Evolutionary conservation across 1,140 invertebrate species (phyloP), one percentile per base, ranked within the genome.

Genomic region (Samia ricini): DNA sequence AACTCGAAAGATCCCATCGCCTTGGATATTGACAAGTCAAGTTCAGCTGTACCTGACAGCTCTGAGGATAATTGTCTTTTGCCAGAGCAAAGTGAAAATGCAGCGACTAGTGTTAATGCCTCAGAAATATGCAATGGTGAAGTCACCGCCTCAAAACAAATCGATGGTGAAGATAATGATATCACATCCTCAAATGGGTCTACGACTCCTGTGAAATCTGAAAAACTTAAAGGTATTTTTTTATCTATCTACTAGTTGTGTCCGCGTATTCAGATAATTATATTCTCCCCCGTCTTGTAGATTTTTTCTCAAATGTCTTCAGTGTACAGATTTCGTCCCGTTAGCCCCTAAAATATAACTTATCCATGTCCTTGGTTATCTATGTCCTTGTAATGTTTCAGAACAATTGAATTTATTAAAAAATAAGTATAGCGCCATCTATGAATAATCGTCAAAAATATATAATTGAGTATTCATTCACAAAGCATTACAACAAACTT

Each of bases 31-130:
- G 78, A 85, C 22, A 89, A 89, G 48, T 76, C 72, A 33, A 79
- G 48, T 33, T 72, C 76, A 22, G 74, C 91, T n/a, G 90, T 91
- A 74, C 92, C 92, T 4, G 93, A 93, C 58, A 93, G 92, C 64
- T 93, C 93, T 0, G 92, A 83, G 36, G 92, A 93, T 70, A 85
- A 91, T 29, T 89, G 89, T 49, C 81, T 85, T 24, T 83, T 91
- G 64, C 91, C 92, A 50, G 91, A 92, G 21, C 89, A 91, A 5
- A 91, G 91, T 58, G 92, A 80, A 21, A 90, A 91, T 74, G 72
- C 66, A 23, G 51, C 55, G 15, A 36, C 55, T 23, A 29, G 77
- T 18, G 68, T 79, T n/a, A 79, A 89, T 60, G 91, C 88, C 51
- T 61, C 77, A 22, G 87, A 90, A 12, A 71, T 74, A 2, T 89